These are phyloP conservation scores for Eonycteris spelaea DNA, from an alignment of 2,113 vertebrate genomes.

Conservation along the genomic window DNA sequence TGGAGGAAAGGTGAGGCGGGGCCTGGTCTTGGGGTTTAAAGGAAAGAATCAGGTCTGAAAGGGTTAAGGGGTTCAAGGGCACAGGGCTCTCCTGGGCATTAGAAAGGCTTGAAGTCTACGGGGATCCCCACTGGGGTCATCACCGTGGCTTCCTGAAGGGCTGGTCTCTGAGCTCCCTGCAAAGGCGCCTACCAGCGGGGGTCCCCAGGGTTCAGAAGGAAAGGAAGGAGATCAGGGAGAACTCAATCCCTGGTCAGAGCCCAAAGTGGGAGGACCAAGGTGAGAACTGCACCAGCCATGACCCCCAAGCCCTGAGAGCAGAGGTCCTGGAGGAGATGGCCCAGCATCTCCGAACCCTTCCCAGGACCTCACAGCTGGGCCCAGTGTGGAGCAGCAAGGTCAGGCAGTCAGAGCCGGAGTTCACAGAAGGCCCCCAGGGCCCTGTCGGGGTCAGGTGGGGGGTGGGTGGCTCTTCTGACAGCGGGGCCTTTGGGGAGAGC, in stretches of 20 bases:
- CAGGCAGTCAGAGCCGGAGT: background rate
- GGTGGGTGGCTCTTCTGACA: background rate
- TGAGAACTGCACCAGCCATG: background rate
- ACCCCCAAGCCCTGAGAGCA: no score
- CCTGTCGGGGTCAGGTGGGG: fast-evolving
- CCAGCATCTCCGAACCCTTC: no score
- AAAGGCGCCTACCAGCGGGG: background rate
- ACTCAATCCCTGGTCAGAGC: background rate
- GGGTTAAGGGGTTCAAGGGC: no score
- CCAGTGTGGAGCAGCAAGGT: fast-evolving
- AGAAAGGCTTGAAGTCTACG: background rate
- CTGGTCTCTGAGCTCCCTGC: background rate
- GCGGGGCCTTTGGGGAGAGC: fast-evolving
- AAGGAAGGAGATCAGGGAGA: background rate
- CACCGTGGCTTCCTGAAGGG: background rate
- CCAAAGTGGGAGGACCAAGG: background rate
- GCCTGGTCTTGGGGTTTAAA: background rate
- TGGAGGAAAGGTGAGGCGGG: no score
- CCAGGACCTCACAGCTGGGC: no score
- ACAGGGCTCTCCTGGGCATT: fast-evolving
- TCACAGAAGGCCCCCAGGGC: no score
- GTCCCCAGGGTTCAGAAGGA: background rate
- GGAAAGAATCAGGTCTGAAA: background rate
- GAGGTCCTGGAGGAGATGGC: background rate
- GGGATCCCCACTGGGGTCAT: no score